A percentile compares a stretch with the other conserved stretches of the same genome.
phyloP scores from a whole-genome alignment of 2,797 vertebrate genomes.

The Sylvia borin region DNA sequence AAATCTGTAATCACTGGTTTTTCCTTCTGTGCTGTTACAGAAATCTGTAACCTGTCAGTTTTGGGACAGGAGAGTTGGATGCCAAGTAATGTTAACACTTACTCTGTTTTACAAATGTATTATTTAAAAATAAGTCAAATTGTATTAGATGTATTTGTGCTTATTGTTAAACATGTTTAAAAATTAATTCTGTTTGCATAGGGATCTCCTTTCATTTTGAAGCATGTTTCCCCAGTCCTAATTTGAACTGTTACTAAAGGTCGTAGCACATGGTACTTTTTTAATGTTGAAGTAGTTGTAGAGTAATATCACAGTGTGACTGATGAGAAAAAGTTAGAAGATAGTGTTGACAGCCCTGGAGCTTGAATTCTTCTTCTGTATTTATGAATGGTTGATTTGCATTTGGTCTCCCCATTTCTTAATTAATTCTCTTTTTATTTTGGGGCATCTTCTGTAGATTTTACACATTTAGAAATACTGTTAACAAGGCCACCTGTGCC shows the following conservation, averaged over 20 bases:
- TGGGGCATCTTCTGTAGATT: not conserved
- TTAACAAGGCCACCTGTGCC: not conserved
- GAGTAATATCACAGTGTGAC: not conserved
- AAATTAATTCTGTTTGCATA: not conserved
- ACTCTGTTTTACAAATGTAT: not conserved
- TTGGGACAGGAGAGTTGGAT: not conserved
- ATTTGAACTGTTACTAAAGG: not conserved
- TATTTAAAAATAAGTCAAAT: not conserved
- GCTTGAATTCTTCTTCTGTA: not conserved
- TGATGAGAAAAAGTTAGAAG: not conserved
- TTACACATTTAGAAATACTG: not conserved
- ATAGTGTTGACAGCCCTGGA: not conserved
- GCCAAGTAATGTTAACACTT: not conserved
- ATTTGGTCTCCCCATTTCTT: not conserved
- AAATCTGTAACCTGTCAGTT: not conserved
- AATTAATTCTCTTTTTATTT: not conserved
- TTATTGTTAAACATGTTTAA: constrained; percentile 16
- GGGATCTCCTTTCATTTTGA: not conserved
- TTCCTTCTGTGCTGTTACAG: not conserved
- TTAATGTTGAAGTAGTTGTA: not conserved
- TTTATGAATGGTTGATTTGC: not conserved
- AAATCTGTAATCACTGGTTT: not conserved
- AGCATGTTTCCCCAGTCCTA: not conserved
- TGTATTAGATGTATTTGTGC: not conserved
- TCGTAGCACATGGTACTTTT: not conserved